These are phyloP conservation scores for Grus americana DNA, from an alignment of 2,113 vertebrate species.

Conservation along the genomic window DNA sequence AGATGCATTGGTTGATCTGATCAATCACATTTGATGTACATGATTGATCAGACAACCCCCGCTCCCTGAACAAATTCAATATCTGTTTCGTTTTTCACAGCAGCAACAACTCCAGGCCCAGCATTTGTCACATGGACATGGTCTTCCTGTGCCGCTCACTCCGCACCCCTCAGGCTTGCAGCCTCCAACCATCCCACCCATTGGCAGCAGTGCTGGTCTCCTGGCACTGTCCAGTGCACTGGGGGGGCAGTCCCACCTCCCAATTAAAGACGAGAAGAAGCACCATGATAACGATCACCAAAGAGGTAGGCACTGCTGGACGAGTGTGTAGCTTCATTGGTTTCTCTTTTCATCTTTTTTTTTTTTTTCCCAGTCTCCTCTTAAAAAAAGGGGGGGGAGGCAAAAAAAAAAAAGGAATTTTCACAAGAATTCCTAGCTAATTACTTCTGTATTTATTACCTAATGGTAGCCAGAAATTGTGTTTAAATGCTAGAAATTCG, in stretches of 20 bases:
- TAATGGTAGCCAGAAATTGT: slow-evolving; percentile 8
- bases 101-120: slow-evolving; percentile 90
- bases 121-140: slow-evolving; percentile 86
- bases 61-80: slow-evolving; percentile 74
- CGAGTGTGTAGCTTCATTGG: fast-evolving
- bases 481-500: slow-evolving; percentile 22
- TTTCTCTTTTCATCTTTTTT: background rate
- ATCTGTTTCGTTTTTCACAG: slow-evolving; percentile 84
- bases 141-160: slow-evolving; percentile 83
- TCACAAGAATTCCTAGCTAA: background rate
- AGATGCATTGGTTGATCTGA: background rate
- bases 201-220: slow-evolving; percentile 83
- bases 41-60: background rate
- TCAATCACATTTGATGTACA: background rate
- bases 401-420: background rate
- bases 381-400: background rate
- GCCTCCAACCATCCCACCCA: slow-evolving; percentile 83
- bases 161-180: slow-evolving; percentile 83
- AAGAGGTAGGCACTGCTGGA: slow-evolving; percentile 75
- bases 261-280: slow-evolving; percentile 87
- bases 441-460: background rate
- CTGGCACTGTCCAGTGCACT: slow-evolving; percentile 84
- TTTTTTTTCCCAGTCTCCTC: background rate
- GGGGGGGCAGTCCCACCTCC: slow-evolving; percentile 83
- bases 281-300: slow-evolving; percentile 87